Base-by-base conservation (phyloP, 2,888 invertebrate species). In the Amiota minor region DNA sequence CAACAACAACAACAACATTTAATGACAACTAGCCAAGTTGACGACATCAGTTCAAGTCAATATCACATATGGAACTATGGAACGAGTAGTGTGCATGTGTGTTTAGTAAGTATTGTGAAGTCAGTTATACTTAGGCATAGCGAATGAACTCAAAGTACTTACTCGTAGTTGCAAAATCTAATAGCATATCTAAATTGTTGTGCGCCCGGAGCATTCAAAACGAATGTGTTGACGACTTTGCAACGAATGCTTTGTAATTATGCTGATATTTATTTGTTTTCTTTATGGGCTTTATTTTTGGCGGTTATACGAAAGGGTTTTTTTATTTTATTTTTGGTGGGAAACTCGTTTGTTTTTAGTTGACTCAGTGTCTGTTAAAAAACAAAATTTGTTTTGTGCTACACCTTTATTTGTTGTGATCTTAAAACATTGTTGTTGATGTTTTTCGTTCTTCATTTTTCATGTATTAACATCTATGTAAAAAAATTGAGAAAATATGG, bases 151-250 rank as follows among this genome's bases (percentile, higher is more conserved):
- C 35, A 2, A 4, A 35, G 35, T 35, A 35, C 35, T 35, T 35
- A 35, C 35, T 35, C 35, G 35, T 69, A 77, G 78, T 83, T 81
- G 80, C 81, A 72, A 84, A 83, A 83, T 79, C 77, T 76, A 81
- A 76, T 79, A 82, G 74, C 77, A 75, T 78, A 67, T 61, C 72
- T 71, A 76, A 74, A 78, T 71, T 35, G 35, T 35, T 35, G 79
- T 59, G 14, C 2, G 61, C 23, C 11, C 62, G 46, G 47, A 23
- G 35, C 55, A 49, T 49, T 65, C 4, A 53, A 11, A 50, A 50
- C 45, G 12, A 35, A 45, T 62, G 11, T 35, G 9, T 23, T 62
- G 23, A 62, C 35, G 1, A n/a, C n/a, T 35, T 20, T 20, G 10
- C 20, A 9, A 20, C 11, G 14, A 45, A 23, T 12, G 62, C 35